Base-by-base conservation (phyloP, 2,888 invertebrate species). In the Acanthopleura granulata region DNA sequence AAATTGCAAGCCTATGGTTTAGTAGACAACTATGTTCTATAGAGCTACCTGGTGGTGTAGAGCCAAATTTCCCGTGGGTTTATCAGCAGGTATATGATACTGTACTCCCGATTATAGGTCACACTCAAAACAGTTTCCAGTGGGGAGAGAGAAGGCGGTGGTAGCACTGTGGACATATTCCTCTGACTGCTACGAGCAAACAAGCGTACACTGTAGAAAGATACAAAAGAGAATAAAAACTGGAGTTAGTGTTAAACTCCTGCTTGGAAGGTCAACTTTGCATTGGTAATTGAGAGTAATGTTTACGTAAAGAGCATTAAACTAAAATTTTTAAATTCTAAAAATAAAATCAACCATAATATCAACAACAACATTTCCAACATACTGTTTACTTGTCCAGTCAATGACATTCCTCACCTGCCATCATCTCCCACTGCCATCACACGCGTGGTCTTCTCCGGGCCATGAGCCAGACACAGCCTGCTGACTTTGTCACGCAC, bases 131-230 rank as follows among this genome's bases (percentile, higher is more conserved):
- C 82, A 29, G 76, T 80, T 77, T 87, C 83, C 51, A 89, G 78
- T 0, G 89, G 87, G 22, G 89, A 87, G 62, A 90, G 81, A 51
- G 83, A 82, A 12, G 90, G 90, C 14, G 89, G 89, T 11, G 90
- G 89, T 72, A 90, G 82, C 30, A 90, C 87, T 62, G 88, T 89
- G 12, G 87, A 87, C 72, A 89, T 77, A 75, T 88, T 87, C 80
- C 85, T 87, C 49, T 81, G 82, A 72, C 81, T 85, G 22, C 79
- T 80, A 25, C 89, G 80, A 18, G 84, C 83, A 77, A 89, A 88
- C 72, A 90, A 76, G 4, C 89, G 81, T 27, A 89, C 83, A 83
- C 89, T 89, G 83, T 72, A 84, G 81, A 16, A 62, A 18, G 74
- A 50, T 72, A 50, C 69, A 30, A 29, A 72, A 70, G 27, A 12